A percentile compares a stretch with the other conserved stretches of the same genome.
Evolutionary conservation across 1,140 invertebrate species (phyloP).

Genomic region (Xylocopa sonorina): DNA sequence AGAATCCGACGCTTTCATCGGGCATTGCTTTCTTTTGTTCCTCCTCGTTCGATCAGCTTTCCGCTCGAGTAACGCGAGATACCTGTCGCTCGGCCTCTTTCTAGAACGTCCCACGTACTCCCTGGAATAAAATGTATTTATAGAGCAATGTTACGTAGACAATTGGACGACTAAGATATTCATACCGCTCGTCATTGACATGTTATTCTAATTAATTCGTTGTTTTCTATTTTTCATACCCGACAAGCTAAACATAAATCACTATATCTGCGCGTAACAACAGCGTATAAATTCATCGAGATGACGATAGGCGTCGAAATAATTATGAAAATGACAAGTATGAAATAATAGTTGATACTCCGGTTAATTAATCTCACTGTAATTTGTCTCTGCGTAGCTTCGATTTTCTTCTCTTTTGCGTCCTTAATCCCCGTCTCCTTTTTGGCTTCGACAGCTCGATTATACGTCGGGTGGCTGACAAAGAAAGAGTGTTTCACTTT

Average conservation of each 20-base stretch:
- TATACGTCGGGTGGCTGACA: conserved; percentile 51
- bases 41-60: neutral
- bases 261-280: too few species aligned
- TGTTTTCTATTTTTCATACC: too few species aligned
- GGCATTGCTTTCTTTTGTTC: neutral
- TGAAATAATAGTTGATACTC: too few species aligned
- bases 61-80: neutral
- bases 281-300: too few species aligned
- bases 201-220: neutral
- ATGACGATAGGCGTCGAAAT: too few species aligned
- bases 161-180: too few species aligned
- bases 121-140: neutral
- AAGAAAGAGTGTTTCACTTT: neutral
- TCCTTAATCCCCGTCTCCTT: conserved; percentile 1
- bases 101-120: neutral
- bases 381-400: conserved; percentile 14
- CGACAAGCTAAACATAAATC: too few species aligned
- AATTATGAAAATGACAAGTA: too few species aligned
- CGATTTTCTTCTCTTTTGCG: neutral
- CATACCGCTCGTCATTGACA: neutral
- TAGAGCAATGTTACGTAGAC: neutral
- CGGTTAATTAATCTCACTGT: neutral
- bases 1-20: conserved; percentile 20
- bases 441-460: conserved; percentile 60
- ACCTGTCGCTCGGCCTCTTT: neutral